A percentile compares a stretch with the other conserved stretches of the same genome.
Evolutionary conservation across 2,797 vertebrate species (phyloP).

Genomic region (Oceanodroma leucorhoa): DNA sequence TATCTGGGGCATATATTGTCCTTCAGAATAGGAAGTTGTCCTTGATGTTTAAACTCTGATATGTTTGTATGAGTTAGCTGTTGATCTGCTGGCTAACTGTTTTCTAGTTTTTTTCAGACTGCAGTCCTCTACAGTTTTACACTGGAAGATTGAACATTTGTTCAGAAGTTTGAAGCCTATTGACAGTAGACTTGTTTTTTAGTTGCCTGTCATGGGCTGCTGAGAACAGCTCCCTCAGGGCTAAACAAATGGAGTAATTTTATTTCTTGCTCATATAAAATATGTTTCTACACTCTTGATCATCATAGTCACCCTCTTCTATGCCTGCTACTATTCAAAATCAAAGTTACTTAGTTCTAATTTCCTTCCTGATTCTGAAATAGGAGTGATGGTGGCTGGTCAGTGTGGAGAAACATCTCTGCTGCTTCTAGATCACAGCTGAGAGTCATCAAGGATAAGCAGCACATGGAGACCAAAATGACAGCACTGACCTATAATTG

Average conservation of each 20-base stretch:
- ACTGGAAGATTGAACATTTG: background rate
- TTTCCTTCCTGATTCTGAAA: background rate
- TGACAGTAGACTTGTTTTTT: background rate
- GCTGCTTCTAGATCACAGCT: background rate
- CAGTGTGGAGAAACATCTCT: background rate
- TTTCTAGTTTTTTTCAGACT: background rate
- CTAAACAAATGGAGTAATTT: background rate
- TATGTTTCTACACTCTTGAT: background rate
- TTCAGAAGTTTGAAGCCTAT: background rate
- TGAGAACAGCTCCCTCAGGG: background rate
- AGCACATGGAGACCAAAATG: background rate
- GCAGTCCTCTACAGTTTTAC: background rate
- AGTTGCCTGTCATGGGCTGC: background rate
- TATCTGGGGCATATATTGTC: background rate
- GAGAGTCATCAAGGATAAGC: background rate
- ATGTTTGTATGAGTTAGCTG: background rate
- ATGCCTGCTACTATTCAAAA: background rate
- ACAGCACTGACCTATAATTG: background rate
- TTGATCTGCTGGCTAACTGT: background rate
- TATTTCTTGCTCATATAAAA: background rate
- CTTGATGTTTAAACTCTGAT: accelerated
- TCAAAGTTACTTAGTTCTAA: background rate
- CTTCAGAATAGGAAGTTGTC: background rate
- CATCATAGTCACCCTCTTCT: background rate
- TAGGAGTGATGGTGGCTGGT: background rate